These are phyloP conservation scores for Pluvianellus socialis DNA, from an alignment of 2,113 vertebrate genomes.

Conservation along the genomic window DNA sequence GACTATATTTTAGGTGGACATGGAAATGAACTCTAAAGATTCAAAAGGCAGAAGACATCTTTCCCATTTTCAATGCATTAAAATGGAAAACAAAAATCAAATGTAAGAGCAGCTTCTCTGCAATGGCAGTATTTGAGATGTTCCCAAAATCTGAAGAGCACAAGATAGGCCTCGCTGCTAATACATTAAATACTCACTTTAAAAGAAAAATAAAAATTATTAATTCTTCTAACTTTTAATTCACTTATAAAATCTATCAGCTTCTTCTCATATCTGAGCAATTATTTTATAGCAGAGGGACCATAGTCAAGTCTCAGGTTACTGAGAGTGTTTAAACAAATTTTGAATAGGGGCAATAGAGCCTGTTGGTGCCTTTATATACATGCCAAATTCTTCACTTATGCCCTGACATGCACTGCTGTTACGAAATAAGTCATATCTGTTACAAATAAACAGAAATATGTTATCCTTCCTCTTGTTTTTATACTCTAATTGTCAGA, in stretches of 20 bases:
- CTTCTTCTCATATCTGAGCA: neutral
- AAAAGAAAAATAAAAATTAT: no score
- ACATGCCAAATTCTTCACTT: neutral
- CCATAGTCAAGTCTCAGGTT: neutral
- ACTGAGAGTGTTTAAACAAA: neutral
- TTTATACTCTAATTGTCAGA: neutral
- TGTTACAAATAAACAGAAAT: neutral
- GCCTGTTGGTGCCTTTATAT: neutral
- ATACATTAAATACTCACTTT: neutral
- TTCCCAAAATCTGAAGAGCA: neutral
- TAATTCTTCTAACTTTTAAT: neutral
- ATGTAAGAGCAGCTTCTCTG: neutral
- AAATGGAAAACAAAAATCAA: neutral
- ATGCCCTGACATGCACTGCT: neutral
- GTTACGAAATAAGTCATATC: neutral
- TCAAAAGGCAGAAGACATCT: neutral
- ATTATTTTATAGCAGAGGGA: neutral
- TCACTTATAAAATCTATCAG: neutral
- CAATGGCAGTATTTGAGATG: neutral
- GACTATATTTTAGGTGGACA: neutral
- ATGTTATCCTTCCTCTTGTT: neutral
- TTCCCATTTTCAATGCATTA: neutral
- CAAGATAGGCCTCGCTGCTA: neutral
- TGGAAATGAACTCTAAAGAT: neutral
- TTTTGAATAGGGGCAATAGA: neutral